Conservation (phyloP, 2,113 vertebrate species). For the Origma solitaria region DNA sequence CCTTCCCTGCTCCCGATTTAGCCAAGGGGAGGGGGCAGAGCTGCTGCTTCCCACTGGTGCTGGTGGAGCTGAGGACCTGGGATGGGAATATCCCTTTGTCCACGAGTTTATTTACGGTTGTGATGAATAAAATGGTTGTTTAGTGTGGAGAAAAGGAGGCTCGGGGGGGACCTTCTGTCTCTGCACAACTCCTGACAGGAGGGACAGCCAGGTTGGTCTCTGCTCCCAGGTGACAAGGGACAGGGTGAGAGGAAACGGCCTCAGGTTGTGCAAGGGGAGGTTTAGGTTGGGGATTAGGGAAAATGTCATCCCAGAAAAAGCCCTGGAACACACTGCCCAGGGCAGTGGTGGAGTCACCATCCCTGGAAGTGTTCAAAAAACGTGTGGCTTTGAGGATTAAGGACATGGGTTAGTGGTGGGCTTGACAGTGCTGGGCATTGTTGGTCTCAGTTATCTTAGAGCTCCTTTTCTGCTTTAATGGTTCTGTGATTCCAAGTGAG, state of each 20-base stretch:
- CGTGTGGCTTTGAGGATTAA: not conserved
- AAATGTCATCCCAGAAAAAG: not conserved
- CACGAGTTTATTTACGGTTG: not conserved
- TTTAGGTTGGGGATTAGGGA: not conserved
- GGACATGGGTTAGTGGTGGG: not conserved
- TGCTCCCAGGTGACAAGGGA: not conserved
- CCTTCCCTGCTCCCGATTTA: not conserved
- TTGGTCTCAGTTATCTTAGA: not conserved
- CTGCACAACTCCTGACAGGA: not conserved
- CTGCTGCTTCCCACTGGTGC: not conserved
- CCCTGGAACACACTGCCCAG: not conserved
- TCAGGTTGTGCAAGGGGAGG: not conserved
- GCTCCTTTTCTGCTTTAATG: not conserved
- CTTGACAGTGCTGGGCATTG: not conserved
- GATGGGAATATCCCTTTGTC: not conserved
- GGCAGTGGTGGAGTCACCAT: not conserved
- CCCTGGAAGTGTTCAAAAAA: not conserved
- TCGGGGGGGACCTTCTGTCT: not conserved
- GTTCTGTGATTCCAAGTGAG: not conserved
- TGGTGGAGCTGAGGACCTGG: not conserved
- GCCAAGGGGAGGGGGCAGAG: not conserved
- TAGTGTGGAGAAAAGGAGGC: not conserved
- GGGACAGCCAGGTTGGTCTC: not conserved
- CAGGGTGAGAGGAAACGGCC: not conserved
- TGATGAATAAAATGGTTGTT: not conserved